Evolutionary conservation across 2,888 invertebrate species (phyloP), one percentile per base, ranked within the genome.

Genomic region (Oxytorus armatus): DNA sequence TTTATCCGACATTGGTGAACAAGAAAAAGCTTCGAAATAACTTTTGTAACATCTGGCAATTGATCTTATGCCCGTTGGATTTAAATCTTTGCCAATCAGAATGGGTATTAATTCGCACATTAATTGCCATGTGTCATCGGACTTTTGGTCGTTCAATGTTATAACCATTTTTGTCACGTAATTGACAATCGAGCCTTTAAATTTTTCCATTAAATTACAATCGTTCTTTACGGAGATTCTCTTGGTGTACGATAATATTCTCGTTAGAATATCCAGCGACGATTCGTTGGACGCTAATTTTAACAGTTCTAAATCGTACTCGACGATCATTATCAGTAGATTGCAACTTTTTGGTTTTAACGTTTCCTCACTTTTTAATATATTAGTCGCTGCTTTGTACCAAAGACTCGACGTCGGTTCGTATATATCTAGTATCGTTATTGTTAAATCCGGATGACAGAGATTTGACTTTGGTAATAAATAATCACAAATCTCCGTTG

Each of bases 401-500:
- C 77, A 77, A 11, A 69, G 53, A 16, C 47, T 21, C 21, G 44
- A 57, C 8, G 36, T 25, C 36, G 39, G 29, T 10, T 18, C 39
- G 23, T 53, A 79, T 25, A 73, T 77, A 0, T 59, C 55, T 0
- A 0, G 11, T 33, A 7, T 39, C 16, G 47, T 39, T n/a, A 59
- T 29, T 0, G 25, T 47, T 10, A 63, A 70, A 8, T 39, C 25
- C 16, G 59, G 10, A 25, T 59, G 14, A 7, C 55, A 69, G 0
- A 70, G 39, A 59, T 25, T 10, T 3, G 16, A 39, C 10, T 83
- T 75, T n/a, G 86, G 81, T 8, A 84, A 42, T 3, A 89, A 23
- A 47, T 84, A 83, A 44, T 79, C 65, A 25, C 83, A 85, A 10
- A 90, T 55, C 16, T 85, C 42, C 51, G 82, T 82, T 0, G 90